These are phyloP conservation scores for Pteromalus puparum DNA, from an alignment of 1,140 invertebrate species.

Conservation along the genomic window DNA sequence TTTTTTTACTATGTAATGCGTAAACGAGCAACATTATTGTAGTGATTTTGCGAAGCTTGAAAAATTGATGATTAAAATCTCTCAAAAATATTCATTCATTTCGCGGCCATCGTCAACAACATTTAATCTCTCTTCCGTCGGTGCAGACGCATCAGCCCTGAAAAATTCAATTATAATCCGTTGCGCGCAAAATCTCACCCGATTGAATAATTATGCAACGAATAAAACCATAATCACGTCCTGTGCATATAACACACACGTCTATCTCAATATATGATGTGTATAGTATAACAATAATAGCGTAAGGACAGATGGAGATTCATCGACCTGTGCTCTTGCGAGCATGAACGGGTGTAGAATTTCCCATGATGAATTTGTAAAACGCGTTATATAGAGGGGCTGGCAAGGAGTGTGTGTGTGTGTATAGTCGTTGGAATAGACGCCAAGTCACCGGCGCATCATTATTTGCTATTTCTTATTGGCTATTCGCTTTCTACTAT, in stretches of 20 bases:
- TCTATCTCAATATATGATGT: too few relatives aligned
- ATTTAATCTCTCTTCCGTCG: too few relatives aligned
- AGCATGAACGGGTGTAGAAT: background rate
- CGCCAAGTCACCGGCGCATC: slow-evolving; percentile 60
- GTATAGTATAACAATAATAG: too few relatives aligned
- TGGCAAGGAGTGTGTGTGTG: background rate
- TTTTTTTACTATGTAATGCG: too few relatives aligned
- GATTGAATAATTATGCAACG: background rate
- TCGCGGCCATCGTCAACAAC: too few relatives aligned
- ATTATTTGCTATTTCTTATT: slow-evolving; percentile 60
- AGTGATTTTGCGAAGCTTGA: too few relatives aligned
- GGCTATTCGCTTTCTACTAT: background rate
- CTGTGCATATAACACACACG: background rate
- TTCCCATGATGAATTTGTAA: slow-evolving; percentile 62
- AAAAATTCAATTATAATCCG: slow-evolving; percentile 21
- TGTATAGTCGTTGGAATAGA: slow-evolving; percentile 47
- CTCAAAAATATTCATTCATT: too few relatives aligned
- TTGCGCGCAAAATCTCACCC: background rate
- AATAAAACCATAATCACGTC: slow-evolving; percentile 2
- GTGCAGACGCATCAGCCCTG: background rate
- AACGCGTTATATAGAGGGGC: slow-evolving; percentile 50
- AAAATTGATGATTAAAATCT: too few relatives aligned
- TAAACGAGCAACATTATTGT: too few relatives aligned
- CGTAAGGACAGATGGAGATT: slow-evolving; percentile 22
- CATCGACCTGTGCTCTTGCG: slow-evolving; percentile 11